These are phyloP conservation scores for Druon quercuslanigerum DNA, from an alignment of 1,140 invertebrate genomes.

Conservation along the genomic window DNA sequence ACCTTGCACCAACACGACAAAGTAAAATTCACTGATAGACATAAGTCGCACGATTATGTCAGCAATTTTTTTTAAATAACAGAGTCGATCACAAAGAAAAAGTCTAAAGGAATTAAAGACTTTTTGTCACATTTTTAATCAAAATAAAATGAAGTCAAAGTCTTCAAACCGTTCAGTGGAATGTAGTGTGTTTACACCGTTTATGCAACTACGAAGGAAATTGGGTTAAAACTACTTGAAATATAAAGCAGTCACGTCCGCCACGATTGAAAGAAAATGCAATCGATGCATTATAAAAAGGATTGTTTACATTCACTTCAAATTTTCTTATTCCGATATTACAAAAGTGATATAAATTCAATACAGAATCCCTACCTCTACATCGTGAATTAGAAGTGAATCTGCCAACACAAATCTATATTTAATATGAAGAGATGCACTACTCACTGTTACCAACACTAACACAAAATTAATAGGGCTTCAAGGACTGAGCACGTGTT, in stretches of 20 bases:
- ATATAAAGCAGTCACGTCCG: constrained; percentile 19
- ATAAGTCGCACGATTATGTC: background rate
- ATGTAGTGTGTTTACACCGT: constrained; percentile 10
- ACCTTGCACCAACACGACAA: constrained; percentile 16
- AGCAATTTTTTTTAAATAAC: background rate
- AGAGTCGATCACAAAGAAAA: no score
- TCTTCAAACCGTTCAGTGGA: background rate
- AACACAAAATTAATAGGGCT: constrained; percentile 46
- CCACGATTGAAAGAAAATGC: background rate
- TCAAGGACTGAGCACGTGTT: constrained; percentile 44
- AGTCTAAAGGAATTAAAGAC: no score
- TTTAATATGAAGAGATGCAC: constrained; percentile 53
- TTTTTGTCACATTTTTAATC: background rate
- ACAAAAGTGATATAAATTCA: constrained; percentile 9
- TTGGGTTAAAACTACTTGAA: constrained; percentile 28
- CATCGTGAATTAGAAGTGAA: constrained; percentile 20
- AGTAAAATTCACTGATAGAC: background rate
- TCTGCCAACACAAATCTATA: constrained; percentile 57
- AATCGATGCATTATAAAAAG: background rate
- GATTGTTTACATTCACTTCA: background rate
- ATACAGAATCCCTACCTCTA: constrained; percentile 29
- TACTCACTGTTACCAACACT: constrained; percentile 39
- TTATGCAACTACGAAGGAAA: constrained; percentile 18
- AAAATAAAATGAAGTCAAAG: background rate
- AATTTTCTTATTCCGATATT: background rate